A percentile compares a stretch with the other conserved stretches of the same genome.
phyloP scores from a whole-genome alignment of 2,797 vertebrate species.

The Orestias chungarensis region DNA sequence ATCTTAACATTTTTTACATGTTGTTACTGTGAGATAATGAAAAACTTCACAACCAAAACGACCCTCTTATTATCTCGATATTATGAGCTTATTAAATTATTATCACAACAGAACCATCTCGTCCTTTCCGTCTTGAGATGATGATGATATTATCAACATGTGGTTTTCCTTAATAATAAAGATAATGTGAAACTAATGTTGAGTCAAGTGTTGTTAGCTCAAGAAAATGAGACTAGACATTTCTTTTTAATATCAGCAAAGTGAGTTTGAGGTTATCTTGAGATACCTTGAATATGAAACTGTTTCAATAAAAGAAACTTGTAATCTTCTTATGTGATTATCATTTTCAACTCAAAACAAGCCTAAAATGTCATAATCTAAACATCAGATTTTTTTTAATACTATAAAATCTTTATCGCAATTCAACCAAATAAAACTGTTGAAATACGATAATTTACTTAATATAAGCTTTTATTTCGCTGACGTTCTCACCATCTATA shows the following conservation, averaged over 20 bases:
- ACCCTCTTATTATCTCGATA: not conserved
- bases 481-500: not conserved
- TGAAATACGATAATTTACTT: too few species aligned
- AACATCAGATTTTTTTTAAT: too few species aligned
- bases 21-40: too few species aligned
- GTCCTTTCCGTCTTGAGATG: not conserved
- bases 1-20: not conserved
- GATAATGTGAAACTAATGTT: too few species aligned
- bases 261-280: not conserved
- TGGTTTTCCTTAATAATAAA: not conserved
- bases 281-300: not conserved
- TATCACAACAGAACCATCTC: not conserved
- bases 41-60: too few species aligned
- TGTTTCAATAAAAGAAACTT: not conserved
- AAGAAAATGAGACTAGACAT: not conserved
- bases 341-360: not conserved
- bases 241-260: not conserved
- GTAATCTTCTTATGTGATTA: not conserved
- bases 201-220: too few species aligned
- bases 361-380: not conserved
- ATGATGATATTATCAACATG: not conserved
- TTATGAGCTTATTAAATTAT: not conserved
- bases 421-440: too few species aligned
- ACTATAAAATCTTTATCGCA: too few species aligned
- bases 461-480: not conserved